Base-by-base conservation (phyloP, 2,888 invertebrate species). In the Synergus umbraculus region DNA sequence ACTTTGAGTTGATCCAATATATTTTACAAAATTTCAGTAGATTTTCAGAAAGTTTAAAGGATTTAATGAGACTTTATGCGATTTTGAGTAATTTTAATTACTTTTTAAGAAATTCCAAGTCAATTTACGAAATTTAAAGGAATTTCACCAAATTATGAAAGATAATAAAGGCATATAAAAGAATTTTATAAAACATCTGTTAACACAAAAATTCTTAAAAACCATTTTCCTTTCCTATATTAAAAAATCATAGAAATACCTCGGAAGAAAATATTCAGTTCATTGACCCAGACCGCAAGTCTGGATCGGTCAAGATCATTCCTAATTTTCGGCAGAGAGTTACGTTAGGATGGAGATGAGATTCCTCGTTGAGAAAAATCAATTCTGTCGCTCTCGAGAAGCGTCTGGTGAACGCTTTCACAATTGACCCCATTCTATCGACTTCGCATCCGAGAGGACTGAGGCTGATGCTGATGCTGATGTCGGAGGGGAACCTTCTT, bases 371-470 rank as follows among this genome's bases (percentile, higher is more conserved):
- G 49, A 77, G 63, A 82, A 78, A 84, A 81, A 84, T 85, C 82
- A 82, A 84, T 85, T 76, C 81, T 77, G 80, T 81, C 76, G 81
- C 76, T 83, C 77, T 79, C 78, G 64, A 76, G 76, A 76, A 81
- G 82, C 76, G 81, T 76, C 83, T 79, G 79, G 82, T 79, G 80
- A 82, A 81, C 85, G 84, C 85, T 88, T 87, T 88, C 85, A 87
- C 88, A 88, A 87, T 89, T 88, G 89, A 90, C 88, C 89, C 85
- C 86, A 85, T 90, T 90, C 85, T 81, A 84, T 79, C 86, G 84
- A 85, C 78, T 83, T 81, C 83, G 37, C 37, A 76, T 85, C 81
- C 82, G 82, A 86, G 82, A 83, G 82, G 84, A 67, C 73, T 76
- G 78, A 80, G 81, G 82, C 64, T 44, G 58, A 81, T 81, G 78